Conservation (phyloP, 1,140 invertebrate genomes). For the Drosophila navojoa region DNA sequence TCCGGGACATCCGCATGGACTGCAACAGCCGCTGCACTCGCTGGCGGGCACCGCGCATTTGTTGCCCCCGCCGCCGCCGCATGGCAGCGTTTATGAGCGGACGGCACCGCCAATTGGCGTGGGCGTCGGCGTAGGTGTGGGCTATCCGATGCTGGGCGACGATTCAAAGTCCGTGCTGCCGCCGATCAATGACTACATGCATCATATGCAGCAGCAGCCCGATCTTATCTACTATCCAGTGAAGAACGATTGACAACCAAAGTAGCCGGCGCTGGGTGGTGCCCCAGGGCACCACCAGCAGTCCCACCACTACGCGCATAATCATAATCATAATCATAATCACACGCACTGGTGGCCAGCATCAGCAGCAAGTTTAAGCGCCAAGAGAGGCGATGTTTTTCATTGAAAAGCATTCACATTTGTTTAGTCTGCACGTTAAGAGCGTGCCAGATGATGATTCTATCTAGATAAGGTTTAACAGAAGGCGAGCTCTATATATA, state of each 20-base stretch:
- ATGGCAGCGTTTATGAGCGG: constrained; percentile 64
- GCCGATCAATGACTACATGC: constrained; percentile 81
- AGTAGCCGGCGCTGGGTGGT: constrained; percentile 59
- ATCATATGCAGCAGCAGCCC: constrained; percentile 78
- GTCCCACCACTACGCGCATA: constrained; percentile 1
- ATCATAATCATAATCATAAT: constrained; percentile 64
- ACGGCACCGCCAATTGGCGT: constrained; percentile 47
- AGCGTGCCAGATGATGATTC: constrained; percentile 20
- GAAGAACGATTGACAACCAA: constrained; percentile 83
- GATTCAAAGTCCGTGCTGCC: constrained; percentile 74
- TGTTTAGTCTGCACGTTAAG: constrained; percentile 48
- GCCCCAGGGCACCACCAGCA: constrained; percentile 39
- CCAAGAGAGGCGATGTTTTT: constrained; percentile 83
- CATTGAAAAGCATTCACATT: constrained; percentile 68
- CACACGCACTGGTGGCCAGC: constrained; percentile 70
- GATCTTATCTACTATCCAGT: constrained; percentile 82
- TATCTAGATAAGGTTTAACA: constrained; percentile 44
- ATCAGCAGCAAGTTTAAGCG: constrained; percentile 54
- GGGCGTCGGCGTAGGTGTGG: constrained; percentile 55
- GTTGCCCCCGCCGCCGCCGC: constrained; percentile 68
- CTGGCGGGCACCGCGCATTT: constrained; percentile 58
- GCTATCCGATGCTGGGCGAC: constrained; percentile 72
- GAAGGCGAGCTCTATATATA: constrained; percentile 13
- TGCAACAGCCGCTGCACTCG: constrained; percentile 59
- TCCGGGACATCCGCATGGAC: constrained; percentile 58